These are phyloP conservation scores for Lochmaea capreae DNA, from an alignment of 2,888 invertebrate genomes.

Conservation along the genomic window DNA sequence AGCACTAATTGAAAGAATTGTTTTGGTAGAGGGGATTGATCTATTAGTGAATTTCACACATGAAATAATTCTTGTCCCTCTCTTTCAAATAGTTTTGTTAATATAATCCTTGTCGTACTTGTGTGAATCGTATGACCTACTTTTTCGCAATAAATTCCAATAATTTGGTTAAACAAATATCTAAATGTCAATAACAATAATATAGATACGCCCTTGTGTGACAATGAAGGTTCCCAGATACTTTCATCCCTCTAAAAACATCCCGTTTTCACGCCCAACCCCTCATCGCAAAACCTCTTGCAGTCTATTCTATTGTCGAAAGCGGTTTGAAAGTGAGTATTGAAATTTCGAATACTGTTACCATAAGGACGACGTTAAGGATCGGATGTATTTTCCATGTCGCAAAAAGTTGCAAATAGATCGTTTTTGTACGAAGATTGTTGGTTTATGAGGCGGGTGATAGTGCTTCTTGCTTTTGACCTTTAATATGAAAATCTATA, in stretches of 20 bases:
- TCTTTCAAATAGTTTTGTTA: no score
- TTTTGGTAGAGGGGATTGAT: no score
- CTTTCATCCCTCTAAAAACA: not conserved
- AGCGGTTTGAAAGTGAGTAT: not conserved
- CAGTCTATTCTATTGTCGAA: not conserved
- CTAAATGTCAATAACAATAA: not conserved
- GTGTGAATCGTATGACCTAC: no score
- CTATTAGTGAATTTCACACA: no score
- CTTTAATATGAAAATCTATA: not conserved
- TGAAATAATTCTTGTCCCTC: no score
- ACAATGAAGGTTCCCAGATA: not conserved
- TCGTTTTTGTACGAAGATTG: not conserved
- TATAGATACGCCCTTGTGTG: not conserved
- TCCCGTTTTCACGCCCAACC: not conserved
- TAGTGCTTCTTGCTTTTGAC: not conserved
- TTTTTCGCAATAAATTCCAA: no score
- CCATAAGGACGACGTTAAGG: constrained; percentile 4
- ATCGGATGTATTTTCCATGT: not conserved
- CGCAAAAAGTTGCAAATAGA: not conserved
- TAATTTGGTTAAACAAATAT: not conserved
- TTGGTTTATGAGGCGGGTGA: not conserved
- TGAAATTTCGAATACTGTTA: constrained; percentile 1
- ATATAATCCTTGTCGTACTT: no score
- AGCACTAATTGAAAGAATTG: no score
- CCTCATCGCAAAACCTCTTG: constrained; percentile 1